Base-by-base conservation (phyloP, 2,888 invertebrate genomes). In the Gastracanthus pulcherrimus region DNA sequence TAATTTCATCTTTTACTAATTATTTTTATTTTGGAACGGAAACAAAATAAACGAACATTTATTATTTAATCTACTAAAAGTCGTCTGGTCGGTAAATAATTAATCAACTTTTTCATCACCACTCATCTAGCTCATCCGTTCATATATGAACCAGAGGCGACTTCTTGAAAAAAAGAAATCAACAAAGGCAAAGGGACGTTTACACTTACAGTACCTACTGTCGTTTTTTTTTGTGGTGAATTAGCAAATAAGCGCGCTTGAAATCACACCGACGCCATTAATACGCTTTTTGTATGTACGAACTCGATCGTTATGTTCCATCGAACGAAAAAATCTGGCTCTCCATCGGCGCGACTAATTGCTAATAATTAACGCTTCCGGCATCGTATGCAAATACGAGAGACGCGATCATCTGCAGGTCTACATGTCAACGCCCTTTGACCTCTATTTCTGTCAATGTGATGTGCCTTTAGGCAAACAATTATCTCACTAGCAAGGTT, bases 281-380 rank as follows among this genome's bases (percentile, higher is more conserved):
- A 66, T 69, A 29, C 41, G 64, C 48, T 76, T 69, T 48, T 29
- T 26, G 55, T 38, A 2, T 13, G 26, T 19, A 34, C 19, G 6
- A 5, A 2, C 41, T 34, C 34, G 58, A 4, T 29, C n/a, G 23
- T 11, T 41, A 5, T 64, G 45, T 34, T 41, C 38, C n/a, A n/a
- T 26, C 16, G 36, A 19, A 31, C 36, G 51, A 71, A 79, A 71
- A 72, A 60, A 23, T 16, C 13, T n/a, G 34, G 13, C 13, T 41
- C 60, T 60, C 48, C 58, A 75, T 64, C 34, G 69, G 31, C 29
- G 78, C 66, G 66, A 66, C 75, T 69, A 64, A 81, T 84, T 76
- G 64, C 62, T 41, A 75, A 79, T 79, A 77, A 80, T 78, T 69
- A 79, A 75, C 23, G 45, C 38, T 74, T 76, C 26, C 45, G 51